Percentiles rank a stretch among this genome's conserved stretches.
These are phyloP conservation scores for Monoplex corrugatus DNA, from an alignment of 2,888 invertebrate genomes.

Conservation along the genomic window DNA sequence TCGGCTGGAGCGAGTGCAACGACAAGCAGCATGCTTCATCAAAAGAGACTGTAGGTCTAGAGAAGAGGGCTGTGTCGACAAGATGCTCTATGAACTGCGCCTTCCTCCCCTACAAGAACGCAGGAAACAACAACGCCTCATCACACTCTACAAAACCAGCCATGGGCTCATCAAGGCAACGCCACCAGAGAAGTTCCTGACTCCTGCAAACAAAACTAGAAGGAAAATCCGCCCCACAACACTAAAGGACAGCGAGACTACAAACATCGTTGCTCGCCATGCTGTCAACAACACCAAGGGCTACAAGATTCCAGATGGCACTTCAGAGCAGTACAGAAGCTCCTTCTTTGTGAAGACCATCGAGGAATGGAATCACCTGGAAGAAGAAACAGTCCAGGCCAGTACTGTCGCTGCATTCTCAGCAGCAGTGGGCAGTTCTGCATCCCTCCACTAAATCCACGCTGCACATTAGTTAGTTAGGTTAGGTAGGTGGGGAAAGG, in stretches of 20 bases:
- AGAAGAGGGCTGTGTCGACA: not conserved
- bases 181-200: not conserved
- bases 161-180: not conserved
- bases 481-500: not conserved
- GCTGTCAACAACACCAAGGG: not conserved
- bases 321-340: not conserved
- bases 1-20: not conserved
- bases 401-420: not conserved
- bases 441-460: not conserved
- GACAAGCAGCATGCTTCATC: conserved; percentile 18
- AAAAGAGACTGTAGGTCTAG: conserved; percentile 5
- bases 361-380: not conserved
- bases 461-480: not conserved
- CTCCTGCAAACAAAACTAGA: conserved; percentile 12
- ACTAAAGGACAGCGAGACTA: not conserved
- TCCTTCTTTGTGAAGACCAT: not conserved
- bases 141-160: not conserved
- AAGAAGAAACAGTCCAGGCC: not conserved
- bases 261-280: not conserved
- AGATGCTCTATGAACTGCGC: conserved; percentile 7
- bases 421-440: conserved; percentile 17
- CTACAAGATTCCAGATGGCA: conserved; percentile 22
- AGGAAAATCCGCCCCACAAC: not conserved
- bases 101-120: conserved; percentile 10
- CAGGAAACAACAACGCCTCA: conserved; percentile 13